Evolutionary conservation across 2,797 vertebrate genomes (phyloP).

Genomic region (Lepus oiostolus): DNA sequence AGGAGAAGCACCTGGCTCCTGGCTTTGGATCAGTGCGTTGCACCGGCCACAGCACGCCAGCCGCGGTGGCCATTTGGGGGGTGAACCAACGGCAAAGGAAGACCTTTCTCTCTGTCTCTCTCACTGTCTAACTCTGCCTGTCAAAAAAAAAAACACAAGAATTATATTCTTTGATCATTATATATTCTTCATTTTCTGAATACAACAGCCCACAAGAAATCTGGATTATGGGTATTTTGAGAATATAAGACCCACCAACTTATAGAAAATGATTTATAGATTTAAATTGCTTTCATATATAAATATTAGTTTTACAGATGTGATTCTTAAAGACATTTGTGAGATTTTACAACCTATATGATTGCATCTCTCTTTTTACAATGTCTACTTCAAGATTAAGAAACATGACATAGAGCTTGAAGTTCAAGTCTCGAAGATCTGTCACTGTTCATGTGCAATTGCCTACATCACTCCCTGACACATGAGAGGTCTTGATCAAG

Average conservation of each 20-base stretch:
- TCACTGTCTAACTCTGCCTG: too few species aligned
- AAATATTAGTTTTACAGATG: not conserved
- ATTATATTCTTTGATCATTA: not conserved
- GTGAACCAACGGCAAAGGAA: too few species aligned
- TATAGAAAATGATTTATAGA: not conserved
- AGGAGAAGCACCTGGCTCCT: too few species aligned
- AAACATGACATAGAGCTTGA: not conserved
- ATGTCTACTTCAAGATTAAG: not conserved
- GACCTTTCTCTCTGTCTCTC: too few species aligned
- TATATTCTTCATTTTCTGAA: not conserved
- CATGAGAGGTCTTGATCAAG: not conserved
- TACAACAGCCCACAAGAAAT: not conserved
- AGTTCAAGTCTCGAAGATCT: not conserved
- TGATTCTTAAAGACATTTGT: not conserved
- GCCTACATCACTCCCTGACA: not conserved
- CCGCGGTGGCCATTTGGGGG: too few species aligned
- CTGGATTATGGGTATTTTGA: not conserved
- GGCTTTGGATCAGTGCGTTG: too few species aligned
- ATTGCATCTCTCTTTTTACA: not conserved
- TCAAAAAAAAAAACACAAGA: not conserved
- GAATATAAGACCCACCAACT: not conserved
- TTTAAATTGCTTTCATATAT: constrained; percentile 28
- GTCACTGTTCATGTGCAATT: not conserved
- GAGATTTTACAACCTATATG: not conserved
- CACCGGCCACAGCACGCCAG: too few species aligned